Conservation (phyloP, 2,113 vertebrate genomes). For the Vulpes ferrilata region DNA sequence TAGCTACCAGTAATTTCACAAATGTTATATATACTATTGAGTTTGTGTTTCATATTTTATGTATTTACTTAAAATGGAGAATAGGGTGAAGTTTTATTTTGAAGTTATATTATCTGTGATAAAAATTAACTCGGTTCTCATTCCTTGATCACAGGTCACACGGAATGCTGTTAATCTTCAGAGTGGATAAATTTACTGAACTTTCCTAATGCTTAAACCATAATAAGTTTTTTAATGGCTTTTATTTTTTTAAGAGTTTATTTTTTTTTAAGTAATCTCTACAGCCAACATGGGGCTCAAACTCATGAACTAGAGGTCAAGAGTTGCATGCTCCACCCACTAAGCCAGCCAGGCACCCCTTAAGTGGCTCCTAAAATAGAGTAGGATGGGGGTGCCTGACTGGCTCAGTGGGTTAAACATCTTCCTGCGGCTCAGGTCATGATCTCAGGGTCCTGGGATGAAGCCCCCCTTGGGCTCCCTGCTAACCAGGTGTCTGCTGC, state of each 20-base stretch:
- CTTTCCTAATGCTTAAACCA: not conserved
- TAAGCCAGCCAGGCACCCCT: not conserved
- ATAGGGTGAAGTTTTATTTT: not conserved
- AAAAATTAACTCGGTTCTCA: not conserved
- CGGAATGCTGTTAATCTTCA: not conserved
- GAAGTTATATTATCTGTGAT: not conserved
- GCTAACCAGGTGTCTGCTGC: too few species aligned
- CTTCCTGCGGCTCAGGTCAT: too few species aligned
- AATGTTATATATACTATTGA: not conserved
- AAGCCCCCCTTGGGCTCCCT: too few species aligned
- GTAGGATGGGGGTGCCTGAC: not conserved
- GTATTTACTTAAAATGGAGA: not conserved
- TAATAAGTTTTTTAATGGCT: not conserved
- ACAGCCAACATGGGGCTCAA: not conserved
- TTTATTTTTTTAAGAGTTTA: not conserved
- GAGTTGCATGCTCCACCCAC: not conserved
- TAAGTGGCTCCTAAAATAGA: constrained; percentile 7
- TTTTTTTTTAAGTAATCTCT: not conserved
- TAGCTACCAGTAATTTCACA: not conserved
- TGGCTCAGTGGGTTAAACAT: too few species aligned
- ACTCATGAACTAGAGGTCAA: not conserved
- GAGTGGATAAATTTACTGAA: not conserved
- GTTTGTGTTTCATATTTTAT: not conserved
- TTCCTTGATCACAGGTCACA: not conserved
- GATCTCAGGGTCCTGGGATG: too few species aligned